Percentiles rank a stretch among this genome's conserved stretches.
These are phyloP conservation scores for Bombus impatiens DNA, from an alignment of 1,140 invertebrate genomes.

Conservation along the genomic window DNA sequence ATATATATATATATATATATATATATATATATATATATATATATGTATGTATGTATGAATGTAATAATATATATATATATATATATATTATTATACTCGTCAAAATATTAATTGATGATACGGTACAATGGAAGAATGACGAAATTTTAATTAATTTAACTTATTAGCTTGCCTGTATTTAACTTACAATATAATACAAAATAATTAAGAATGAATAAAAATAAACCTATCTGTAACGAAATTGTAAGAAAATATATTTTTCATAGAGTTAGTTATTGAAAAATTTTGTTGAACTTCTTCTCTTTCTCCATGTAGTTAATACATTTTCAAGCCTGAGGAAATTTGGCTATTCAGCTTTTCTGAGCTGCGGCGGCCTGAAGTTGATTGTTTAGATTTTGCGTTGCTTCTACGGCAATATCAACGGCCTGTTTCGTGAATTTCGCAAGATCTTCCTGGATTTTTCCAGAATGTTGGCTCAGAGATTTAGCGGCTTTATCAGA, in stretches of 20 bases:
- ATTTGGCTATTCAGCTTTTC: constrained; percentile 2
- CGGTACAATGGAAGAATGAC: background rate
- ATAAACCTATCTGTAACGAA: too few relatives aligned
- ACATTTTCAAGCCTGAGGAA: background rate
- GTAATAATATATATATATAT: too few relatives aligned
- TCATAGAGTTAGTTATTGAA: too few relatives aligned
- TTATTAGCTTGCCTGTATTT: background rate
- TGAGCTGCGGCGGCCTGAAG: constrained; percentile 55
- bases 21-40: too few relatives aligned
- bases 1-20: background rate
- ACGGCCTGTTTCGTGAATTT: constrained; percentile 75
- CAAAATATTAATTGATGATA: background rate
- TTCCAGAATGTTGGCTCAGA: constrained; percentile 67
- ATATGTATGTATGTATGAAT: too few relatives aligned
- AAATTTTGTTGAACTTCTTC: background rate
- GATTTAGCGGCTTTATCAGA: constrained; percentile 68
- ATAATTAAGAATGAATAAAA: background rate
- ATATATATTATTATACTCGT: background rate
- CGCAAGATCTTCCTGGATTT: constrained; percentile 71
- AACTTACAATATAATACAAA: background rate
- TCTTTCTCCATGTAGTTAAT: background rate
- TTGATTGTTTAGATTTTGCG: constrained; percentile 69
- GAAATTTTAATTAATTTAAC: background rate
- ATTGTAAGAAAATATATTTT: constrained; percentile 5
- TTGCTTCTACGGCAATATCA: constrained; percentile 71